Base-by-base conservation (phyloP, 2,888 invertebrate species). In the Linnaemya tessellans region DNA sequence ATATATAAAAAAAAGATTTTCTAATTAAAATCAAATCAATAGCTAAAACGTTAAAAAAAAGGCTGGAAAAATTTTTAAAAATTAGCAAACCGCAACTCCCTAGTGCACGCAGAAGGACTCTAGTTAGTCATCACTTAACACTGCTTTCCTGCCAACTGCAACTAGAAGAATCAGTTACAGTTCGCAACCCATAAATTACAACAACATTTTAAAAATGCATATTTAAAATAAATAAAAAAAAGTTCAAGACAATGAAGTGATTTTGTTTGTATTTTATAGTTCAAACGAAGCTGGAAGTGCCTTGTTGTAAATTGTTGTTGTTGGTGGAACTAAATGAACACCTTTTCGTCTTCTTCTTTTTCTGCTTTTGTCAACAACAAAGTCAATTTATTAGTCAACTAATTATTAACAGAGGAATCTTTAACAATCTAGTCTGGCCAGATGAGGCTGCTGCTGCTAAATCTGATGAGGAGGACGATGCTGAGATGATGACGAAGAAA, bases 321-420 rank as follows among this genome's bases (percentile, higher is more conserved):
- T 30, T 64, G 25, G 11, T 7, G 30, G 15, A 46, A 22, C 13
- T 10, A 25, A 30, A 60, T 18, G 41, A 51, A 67, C 73, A 73
- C 49, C 51, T 56, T 58, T 18, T 43, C n/a, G 18, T 18, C 5
- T 18, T 43, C 49, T 62, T 60, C n/a, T 74, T 41, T 15, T 64
- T 54, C 30, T 30, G 22, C n/a, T 65, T 71, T 82, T 70, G 75
- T 70, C 74, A 74, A 49, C 74, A 70, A 64, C 70, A 78, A 83
- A 77, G 41, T 58, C 65, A 83, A 83, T 77, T 83, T 83, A 83
- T 78, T 71, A 71, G 71, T 71, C 82, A 77, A 83, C 82, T 83
- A 83, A 83, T 83, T 83, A 83, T 74, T 83, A 83, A 70, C 82
- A 71, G 56, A 56, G 49, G 13, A 77, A 56, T 38, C 62, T 70